A percentile compares a stretch with the other conserved stretches of the same genome.
Conservation (phyloP, 2,888 invertebrate genomes). For the Megamerina dolium region DNA sequence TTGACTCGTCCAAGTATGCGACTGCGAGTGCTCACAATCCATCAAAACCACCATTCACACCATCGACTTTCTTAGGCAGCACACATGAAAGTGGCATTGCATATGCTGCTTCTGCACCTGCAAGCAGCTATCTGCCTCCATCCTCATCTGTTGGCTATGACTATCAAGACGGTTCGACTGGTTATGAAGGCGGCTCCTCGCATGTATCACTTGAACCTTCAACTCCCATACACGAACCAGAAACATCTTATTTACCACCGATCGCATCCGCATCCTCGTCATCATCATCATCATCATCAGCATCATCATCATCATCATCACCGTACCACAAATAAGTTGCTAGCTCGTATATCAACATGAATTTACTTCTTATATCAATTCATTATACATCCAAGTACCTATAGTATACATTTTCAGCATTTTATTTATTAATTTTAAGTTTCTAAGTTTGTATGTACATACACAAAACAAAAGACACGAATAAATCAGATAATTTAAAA, state of each 20-base stretch:
- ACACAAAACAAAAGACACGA: no score
- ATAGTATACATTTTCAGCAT: no score
- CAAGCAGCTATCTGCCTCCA: slow-evolving; percentile 26
- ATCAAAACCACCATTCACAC: slow-evolving; percentile 40
- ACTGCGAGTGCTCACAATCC: background rate
- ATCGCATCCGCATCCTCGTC: slow-evolving; percentile 18
- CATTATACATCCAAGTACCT: no score
- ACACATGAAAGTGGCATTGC: slow-evolving; percentile 32
- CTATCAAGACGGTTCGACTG: slow-evolving; percentile 21
- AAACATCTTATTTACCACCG: slow-evolving; percentile 29
- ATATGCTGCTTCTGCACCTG: slow-evolving; percentile 23
- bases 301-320: no score
- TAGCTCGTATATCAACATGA: no score
- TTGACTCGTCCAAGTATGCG: slow-evolving; percentile 11
- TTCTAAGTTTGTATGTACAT: no score
- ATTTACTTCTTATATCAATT: no score
- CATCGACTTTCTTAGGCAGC: slow-evolving; percentile 43
- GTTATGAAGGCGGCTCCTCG: slow-evolving; percentile 26
- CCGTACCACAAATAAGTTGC: no score
- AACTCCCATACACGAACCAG: slow-evolving; percentile 30
- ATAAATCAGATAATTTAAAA: no score
- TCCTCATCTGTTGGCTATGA: slow-evolving; percentile 29
- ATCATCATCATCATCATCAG: no score
- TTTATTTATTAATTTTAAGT: no score
- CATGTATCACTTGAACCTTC: slow-evolving; percentile 25